These are phyloP conservation scores for Drosophila suboccidentalis DNA, from an alignment of 2,888 invertebrate genomes.

Conservation along the genomic window DNA sequence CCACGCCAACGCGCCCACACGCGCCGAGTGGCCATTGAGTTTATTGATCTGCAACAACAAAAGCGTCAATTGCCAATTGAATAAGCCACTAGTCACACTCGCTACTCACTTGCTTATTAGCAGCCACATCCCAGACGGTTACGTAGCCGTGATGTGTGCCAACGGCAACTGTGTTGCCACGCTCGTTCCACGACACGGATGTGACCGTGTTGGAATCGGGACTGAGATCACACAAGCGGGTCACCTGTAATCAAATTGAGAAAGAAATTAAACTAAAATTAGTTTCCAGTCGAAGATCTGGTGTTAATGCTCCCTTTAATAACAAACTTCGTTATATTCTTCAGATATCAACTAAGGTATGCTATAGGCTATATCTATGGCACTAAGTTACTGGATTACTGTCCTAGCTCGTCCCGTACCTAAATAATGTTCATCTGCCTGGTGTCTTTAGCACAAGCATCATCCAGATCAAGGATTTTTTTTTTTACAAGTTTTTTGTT, in stretches of 20 bases:
- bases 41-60: slow-evolving; percentile 89
- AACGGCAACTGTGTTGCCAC: slow-evolving; percentile 98
- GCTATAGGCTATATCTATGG: not conserved
- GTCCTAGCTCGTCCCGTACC: not conserved
- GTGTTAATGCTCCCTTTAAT: not conserved
- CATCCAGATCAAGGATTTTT: not conserved
- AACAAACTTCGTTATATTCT: no score
- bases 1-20: slow-evolving; percentile 98
- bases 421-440: not conserved
- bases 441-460: not conserved
- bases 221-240: slow-evolving; percentile 97
- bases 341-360: not conserved
- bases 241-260: slow-evolving; percentile 88
- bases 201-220: slow-evolving; percentile 98
- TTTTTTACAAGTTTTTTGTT: not conserved
- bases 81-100: not conserved
- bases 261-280: not conserved
- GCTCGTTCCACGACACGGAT: slow-evolving; percentile 99
- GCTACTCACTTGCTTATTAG: slow-evolving; percentile 91
- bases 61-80: not conserved
- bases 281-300: not conserved
- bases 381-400: not conserved
- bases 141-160: slow-evolving; percentile 99
- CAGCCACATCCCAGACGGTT: slow-evolving; percentile 99
- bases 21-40: slow-evolving; percentile 95